A percentile compares a stretch with the other conserved stretches of the same genome.
Evolutionary conservation across 2,797 vertebrate genomes (phyloP).

Genomic region (Sus cebifrons): DNA sequence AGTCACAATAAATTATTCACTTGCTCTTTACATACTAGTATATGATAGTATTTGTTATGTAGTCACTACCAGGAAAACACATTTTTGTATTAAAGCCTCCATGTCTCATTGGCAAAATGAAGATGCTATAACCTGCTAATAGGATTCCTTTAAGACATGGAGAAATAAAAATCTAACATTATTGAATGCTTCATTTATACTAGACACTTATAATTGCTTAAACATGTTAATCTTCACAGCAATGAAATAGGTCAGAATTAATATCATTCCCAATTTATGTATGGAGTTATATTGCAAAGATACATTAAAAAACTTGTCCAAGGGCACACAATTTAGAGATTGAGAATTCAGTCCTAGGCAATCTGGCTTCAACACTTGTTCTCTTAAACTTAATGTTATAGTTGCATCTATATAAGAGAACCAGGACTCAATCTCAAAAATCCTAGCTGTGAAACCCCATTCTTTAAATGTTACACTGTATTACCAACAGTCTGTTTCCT

Average conservation of each 20-base stretch:
- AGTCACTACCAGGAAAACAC: neutral
- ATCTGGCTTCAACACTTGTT: neutral
- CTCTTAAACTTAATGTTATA: neutral
- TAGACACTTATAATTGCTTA: neutral
- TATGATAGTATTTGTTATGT: neutral
- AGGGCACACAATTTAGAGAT: neutral
- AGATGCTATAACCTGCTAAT: too few relatives aligned
- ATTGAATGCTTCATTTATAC: neutral
- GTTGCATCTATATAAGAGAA: neutral
- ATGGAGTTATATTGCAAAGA: neutral
- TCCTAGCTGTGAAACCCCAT: neutral
- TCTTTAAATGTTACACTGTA: neutral
- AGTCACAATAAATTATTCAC: neutral
- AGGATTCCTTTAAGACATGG: too few relatives aligned
- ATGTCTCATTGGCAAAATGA: too few relatives aligned
- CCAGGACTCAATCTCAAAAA: neutral
- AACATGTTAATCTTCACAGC: neutral
- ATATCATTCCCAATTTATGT: neutral
- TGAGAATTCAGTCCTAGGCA: neutral
- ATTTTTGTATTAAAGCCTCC: neutral
- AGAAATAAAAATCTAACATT: neutral
- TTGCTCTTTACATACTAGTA: neutral
- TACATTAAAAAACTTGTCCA: neutral
- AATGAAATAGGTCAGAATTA: neutral
- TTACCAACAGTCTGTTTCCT: neutral